Evolutionary conservation across 2,888 invertebrate genomes (phyloP), one percentile per base, ranked within the genome.

Genomic region (Meloe dianella): DNA sequence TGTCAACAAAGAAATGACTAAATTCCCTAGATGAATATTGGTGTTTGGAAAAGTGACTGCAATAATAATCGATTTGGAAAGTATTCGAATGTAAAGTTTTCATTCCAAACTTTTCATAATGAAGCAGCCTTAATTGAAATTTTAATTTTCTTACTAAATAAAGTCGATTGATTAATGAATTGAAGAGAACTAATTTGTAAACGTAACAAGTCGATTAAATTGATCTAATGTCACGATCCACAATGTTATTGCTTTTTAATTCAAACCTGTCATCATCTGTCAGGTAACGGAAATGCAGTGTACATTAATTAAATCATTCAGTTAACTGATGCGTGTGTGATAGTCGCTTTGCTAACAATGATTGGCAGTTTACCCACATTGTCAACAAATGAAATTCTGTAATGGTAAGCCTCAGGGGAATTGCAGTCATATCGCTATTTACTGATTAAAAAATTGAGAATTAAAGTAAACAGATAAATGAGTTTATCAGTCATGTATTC

Each of bases 341-440:
- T 67, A 64, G 64, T 60, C 57, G 67, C 58, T 61, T 64, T 35
- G 4, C 54, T 67, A 64, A 67, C 64, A 61, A 61, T 67, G 67
- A 67, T 67, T 67, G 67, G 61, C 67, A 67, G 57, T 64, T 67
- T 60, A 58, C 58, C 67, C 64, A 67, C 64, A 67, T 64, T 67
- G 63, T 57, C 66, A 66, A 63, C 60, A 65, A 65, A 62, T 62
- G 63, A 61, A 63, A 61, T 65, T 57, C 61, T 60, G 64, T 54
- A 63, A 61, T 62, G 60, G 20, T 35, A 41, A 61, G 35, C 30
- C 24, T 2, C 10, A 24, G 0, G 5, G 24, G 14, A 54, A 12
- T 24, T 8, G 17, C 3, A 24, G 5, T 24, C 12, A 12, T 54
- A 24, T 24, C 12, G 12, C 4, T 54, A 24, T 54, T 17, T 17